Conservation (phyloP, 2,113 vertebrate species). For the Sorex araneus region DNA sequence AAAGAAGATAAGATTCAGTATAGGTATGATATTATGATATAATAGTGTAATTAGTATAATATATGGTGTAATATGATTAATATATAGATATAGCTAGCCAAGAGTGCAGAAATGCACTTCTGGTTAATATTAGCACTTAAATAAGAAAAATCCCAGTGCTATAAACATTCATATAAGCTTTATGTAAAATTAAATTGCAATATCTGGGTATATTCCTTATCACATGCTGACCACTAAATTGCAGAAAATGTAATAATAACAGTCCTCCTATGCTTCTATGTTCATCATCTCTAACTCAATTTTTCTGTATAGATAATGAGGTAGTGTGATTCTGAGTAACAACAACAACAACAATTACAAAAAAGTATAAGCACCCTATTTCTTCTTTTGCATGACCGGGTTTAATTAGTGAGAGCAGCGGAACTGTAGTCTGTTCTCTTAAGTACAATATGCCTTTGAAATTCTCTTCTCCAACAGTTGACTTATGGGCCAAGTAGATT, state of each 20-base stretch:
- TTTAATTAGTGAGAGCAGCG: constrained; percentile 51
- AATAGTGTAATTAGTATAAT: not conserved
- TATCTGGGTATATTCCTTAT: not conserved
- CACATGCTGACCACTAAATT: not conserved
- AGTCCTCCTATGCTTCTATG: not conserved
- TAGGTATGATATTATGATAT: not conserved
- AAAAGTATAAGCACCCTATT: not conserved
- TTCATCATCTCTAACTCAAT: not conserved
- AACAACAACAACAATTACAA: not conserved
- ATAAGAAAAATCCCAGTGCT: constrained; percentile 15
- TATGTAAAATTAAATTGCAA: not conserved
- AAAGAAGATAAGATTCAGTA: not conserved
- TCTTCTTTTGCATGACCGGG: constrained; percentile 1
- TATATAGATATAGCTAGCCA: not conserved
- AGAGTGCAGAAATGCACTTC: not conserved
- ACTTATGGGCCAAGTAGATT: no score
- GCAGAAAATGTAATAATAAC: not conserved
- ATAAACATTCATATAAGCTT: constrained; percentile 16
- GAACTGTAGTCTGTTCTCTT: constrained; percentile 11
- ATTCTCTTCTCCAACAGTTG: not conserved
- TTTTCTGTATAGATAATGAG: not conserved
- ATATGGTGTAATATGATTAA: not conserved
- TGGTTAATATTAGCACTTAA: not conserved
- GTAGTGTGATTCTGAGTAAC: constrained; percentile 8
- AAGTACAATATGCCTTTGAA: not conserved